Percentiles rank a stretch among this genome's conserved stretches.
Evolutionary conservation across 2,113 vertebrate genomes (phyloP).

Genomic region (Danio rerio): DNA sequence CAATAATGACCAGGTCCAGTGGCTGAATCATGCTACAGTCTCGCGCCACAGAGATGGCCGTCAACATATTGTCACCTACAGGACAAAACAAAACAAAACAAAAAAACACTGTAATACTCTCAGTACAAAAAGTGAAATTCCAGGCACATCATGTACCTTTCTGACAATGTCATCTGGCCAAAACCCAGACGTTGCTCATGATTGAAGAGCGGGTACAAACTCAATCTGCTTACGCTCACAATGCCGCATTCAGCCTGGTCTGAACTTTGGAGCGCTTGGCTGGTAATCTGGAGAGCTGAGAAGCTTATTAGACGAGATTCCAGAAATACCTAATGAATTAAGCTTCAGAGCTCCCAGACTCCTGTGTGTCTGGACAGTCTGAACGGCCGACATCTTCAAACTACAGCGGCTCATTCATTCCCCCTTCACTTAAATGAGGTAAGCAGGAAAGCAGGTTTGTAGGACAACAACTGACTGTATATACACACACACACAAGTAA

Average conservation of each 20-base stretch:
- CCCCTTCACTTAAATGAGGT: background rate
- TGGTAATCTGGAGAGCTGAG: slow-evolving; percentile 37
- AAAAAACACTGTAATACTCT: background rate
- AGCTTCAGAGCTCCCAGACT: slow-evolving; percentile 28
- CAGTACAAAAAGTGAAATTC: too few relatives aligned
- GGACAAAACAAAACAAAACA: background rate
- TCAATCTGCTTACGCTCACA: slow-evolving; percentile 45
- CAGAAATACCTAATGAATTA: slow-evolving; percentile 53
- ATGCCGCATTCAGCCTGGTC: slow-evolving; percentile 13
- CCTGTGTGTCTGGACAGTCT: background rate
- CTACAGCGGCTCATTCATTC: background rate
- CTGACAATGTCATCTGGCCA: background rate
- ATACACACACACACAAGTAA: too few relatives aligned
- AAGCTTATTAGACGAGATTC: slow-evolving; percentile 49
- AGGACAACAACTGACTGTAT: too few relatives aligned
- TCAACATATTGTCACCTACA: slow-evolving; percentile 96
- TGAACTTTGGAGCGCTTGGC: slow-evolving; percentile 41
- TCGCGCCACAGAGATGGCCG: slow-evolving; percentile 95
- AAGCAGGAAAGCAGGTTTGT: background rate
- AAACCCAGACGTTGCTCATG: background rate
- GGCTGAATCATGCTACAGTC: slow-evolving; percentile 98
- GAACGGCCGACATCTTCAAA: background rate
- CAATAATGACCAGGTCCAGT: slow-evolving; percentile 93
- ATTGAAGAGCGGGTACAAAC: slow-evolving; percentile 32
- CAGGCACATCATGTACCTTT: too few relatives aligned